Evolutionary conservation across 2,113 vertebrate species (phyloP), one percentile per base, ranked within the genome.

Genomic region (Argyrosomus japonicus): DNA sequence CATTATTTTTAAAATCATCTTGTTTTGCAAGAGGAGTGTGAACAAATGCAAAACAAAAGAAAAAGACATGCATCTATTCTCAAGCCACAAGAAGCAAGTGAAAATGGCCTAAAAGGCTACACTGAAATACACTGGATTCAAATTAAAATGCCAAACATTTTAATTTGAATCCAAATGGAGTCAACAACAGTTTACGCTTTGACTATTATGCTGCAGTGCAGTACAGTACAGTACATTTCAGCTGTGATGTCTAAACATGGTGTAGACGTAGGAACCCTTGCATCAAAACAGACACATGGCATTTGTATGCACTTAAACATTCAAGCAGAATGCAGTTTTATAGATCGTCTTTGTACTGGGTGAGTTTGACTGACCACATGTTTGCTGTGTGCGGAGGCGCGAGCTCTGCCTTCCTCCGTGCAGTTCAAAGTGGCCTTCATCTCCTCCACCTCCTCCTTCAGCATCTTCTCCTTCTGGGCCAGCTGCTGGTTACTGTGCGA

Each of bases 401-500:
- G 89, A 58, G 94, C 93, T 25, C 92, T 95, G 69, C 88, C 92
- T 82, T 97, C 96, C 90, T 99, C 96, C 1, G 93, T 95, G 17
- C 92, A 80, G 58, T 76, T 95, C 84, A 97, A 70, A 17, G 84
- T 95, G 32, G 58, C 90, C 93, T 97, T 99, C 92, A 96, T 94
- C 88, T 98, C 97, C 90, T 99, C 98, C 71, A 99, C 93, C 50
- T 99, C 97, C 48, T 98, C 96, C 84, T 97, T 96, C 79, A 99
- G 88, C 45, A 95, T 92, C 87, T 95, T 96, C 86, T 94, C 95
- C 88, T 95, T 96, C 88, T 91, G 91, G 21, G 96, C 86, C 48
- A 96, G 93, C 83, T 97, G 96, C 82, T 97, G 97, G 78, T 94
- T 95, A 57, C 98, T 99, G 90, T 25, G 4, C 0, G 25, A 63